Evolutionary conservation across 2,797 vertebrate species (phyloP).

Genomic region (Vipera ursinii): DNA sequence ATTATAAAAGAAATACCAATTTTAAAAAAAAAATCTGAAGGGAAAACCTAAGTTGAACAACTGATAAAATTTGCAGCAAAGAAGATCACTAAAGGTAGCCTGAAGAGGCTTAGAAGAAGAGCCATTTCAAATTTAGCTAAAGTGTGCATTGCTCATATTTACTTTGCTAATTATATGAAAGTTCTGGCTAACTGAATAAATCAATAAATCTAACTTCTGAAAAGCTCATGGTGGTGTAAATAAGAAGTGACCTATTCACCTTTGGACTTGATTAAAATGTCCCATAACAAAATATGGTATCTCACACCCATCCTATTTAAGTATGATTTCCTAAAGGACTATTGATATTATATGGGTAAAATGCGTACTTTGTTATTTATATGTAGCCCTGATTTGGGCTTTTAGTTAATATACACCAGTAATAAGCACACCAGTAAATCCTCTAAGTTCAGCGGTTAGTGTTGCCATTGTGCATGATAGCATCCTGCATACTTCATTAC

Average conservation of each 20-base stretch:
- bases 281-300: not conserved
- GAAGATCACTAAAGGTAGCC: not conserved
- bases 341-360: not conserved
- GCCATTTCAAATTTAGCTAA: conserved; percentile 13
- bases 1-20: not conserved
- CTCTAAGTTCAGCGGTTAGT: not conserved
- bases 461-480: not conserved
- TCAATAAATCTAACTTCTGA: conserved; percentile 36
- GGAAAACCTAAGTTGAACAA: not conserved
- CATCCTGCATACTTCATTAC: not conserved
- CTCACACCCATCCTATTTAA: not conserved
- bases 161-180: conserved; percentile 45
- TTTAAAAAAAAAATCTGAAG: not conserved
- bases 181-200: conserved; percentile 38
- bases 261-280: not conserved
- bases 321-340: not conserved
- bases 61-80: conserved; percentile 28
- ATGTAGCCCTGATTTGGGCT: not conserved
- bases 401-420: not conserved
- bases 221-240: conserved; percentile 34
- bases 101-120: conserved; percentile 6
- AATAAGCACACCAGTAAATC: not conserved
- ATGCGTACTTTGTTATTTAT: not conserved
- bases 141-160: conserved; percentile 17
- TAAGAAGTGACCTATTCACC: conserved; percentile 13